A percentile compares a stretch with the other conserved stretches of the same genome.
Evolutionary conservation across 2,113 vertebrate species (phyloP).

Genomic region (Oreochromis niloticus): DNA sequence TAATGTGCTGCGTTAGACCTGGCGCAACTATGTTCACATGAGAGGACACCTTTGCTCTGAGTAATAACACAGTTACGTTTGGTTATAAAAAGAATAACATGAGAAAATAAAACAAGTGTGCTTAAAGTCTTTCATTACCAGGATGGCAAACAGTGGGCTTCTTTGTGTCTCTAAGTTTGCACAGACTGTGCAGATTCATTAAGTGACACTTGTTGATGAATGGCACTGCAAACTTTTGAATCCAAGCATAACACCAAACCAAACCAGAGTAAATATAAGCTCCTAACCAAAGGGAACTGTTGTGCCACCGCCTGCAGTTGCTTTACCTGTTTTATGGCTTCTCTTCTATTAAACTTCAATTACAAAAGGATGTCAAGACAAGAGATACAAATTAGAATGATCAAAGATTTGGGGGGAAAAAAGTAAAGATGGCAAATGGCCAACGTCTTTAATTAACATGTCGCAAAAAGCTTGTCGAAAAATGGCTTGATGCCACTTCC

Average conservation of each 20-base stretch:
- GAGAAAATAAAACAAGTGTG: not conserved
- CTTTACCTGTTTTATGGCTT: not conserved
- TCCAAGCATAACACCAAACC: not conserved
- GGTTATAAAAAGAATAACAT: not conserved
- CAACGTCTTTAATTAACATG: not conserved
- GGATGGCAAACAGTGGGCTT: fast-evolving
- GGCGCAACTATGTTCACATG: not conserved
- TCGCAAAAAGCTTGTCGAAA: not conserved
- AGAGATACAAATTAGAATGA: not conserved
- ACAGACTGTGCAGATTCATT: not conserved
- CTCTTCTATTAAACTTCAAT: not conserved
- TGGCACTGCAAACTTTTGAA: not conserved
- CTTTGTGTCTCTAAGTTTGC: not conserved
- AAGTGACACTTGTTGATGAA: not conserved
- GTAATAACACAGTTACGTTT: not conserved
- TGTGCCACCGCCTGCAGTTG: not conserved
- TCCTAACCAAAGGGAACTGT: not conserved
- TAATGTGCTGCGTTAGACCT: not conserved
- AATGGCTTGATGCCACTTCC: not conserved
- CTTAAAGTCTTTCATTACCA: not conserved
- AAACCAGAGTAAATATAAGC: not conserved
- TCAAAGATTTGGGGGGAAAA: not conserved
- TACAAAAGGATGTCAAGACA: not conserved
- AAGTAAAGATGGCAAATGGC: not conserved
- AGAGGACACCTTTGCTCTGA: not conserved